Evolutionary conservation across 1,140 invertebrate genomes (phyloP).

Genomic region (Drosophila subobscura): DNA sequence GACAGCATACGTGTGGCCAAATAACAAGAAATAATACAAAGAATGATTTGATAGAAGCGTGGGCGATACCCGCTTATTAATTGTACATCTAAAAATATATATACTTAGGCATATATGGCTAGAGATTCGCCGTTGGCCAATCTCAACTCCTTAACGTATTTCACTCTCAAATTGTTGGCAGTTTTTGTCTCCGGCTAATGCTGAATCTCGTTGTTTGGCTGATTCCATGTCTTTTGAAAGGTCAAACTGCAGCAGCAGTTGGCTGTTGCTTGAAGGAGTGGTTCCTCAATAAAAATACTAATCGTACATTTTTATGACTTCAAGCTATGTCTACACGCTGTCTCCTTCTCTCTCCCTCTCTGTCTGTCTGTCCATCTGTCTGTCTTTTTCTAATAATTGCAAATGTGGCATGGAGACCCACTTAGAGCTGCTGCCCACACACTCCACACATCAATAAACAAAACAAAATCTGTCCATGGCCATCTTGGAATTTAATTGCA

Average conservation of each 20-base stretch:
- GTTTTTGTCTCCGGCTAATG: conserved; percentile 20
- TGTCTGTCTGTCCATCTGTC: no score
- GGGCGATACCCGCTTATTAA: conserved; percentile 67
- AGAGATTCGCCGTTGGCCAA: conserved; percentile 36
- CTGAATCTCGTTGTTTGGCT: conserved; percentile 14
- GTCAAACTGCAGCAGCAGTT: conserved; percentile 48
- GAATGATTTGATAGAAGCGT: conserved; percentile 48
- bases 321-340: conserved; percentile 23
- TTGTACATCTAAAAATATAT: conserved; percentile 41
- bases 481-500: conserved; percentile 32
- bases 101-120: conserved; percentile 8
- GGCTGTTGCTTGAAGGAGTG: conserved; percentile 47
- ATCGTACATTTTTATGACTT: conserved; percentile 31
- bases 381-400: conserved; percentile 38
- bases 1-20: conserved; percentile 75
- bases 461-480: conserved; percentile 37
- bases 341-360: neutral
- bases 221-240: conserved; percentile 29
- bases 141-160: conserved; percentile 50
- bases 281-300: conserved; percentile 16
- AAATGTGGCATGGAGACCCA: conserved; percentile 39
- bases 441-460: conserved; percentile 3
- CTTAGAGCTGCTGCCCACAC: conserved; percentile 40
- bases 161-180: conserved; percentile 40
- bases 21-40: conserved; percentile 31